phyloP scores from a whole-genome alignment of 2,888 invertebrate genomes.

The Polyploca ridens region DNA sequence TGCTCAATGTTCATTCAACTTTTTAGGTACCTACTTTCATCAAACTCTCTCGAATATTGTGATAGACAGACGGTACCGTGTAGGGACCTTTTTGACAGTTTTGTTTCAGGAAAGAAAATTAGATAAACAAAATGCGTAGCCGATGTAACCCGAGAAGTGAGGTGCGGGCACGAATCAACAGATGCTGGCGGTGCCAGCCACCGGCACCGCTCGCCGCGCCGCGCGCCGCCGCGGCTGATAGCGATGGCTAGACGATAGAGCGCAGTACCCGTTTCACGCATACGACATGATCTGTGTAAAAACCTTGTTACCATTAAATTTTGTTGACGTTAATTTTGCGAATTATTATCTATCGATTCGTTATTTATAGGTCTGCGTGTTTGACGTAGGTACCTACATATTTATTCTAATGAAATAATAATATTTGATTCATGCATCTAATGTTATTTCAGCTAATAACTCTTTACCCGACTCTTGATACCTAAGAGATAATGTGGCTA shows the following conservation, averaged over 20 bases:
- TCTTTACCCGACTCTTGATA: no score
- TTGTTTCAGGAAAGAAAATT: not conserved
- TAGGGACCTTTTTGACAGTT: not conserved
- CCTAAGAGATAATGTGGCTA: no score
- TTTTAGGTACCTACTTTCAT: no score
- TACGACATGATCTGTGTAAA: conserved; percentile 30
- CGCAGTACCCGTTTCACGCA: conserved; percentile 28
- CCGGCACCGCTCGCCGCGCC: conserved; percentile 28
- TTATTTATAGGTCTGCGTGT: no score
- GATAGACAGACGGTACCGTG: no score
- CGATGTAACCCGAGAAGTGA: conserved; percentile 46
- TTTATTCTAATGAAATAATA: no score
- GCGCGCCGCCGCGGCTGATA: conserved; percentile 43
- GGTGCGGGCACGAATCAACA: conserved; percentile 42
- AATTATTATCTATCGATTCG: not conserved
- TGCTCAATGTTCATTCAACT: no score
- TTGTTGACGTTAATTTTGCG: not conserved
- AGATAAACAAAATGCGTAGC: conserved; percentile 27
- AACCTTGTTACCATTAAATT: not conserved
- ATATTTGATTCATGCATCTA: no score
- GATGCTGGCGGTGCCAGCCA: conserved; percentile 77
- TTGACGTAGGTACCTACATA: no score
- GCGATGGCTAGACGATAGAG: conserved; percentile 46
- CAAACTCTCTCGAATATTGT: no score
- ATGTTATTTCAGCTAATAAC: no score